Base-by-base conservation (phyloP, 2,888 invertebrate species). In the Synanthedon vespiformis region DNA sequence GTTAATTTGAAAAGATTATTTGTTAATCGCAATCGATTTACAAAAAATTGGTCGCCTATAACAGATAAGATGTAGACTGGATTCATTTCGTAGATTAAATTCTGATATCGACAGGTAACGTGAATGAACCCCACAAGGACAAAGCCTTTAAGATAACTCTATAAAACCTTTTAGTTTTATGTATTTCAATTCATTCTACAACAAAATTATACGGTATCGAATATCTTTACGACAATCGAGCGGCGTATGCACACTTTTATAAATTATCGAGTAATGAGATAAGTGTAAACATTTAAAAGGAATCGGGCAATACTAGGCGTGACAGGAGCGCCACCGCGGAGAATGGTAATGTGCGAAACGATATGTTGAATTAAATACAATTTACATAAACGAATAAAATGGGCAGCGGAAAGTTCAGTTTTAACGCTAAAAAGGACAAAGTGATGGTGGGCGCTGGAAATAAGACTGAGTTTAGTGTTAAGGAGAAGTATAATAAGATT, bases 91-190 rank as follows among this genome's bases (percentile, higher is more conserved):
- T 71, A 77, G 81, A 83, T 84, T 83, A 80, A 68, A 68, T 70
- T 75, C 66, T 75, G 78, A 77, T 86, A 86, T 78, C 77, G 67
- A 69, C 59, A 51, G 59, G 63, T 62, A 69, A 63, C 76, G 86
- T 80, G 79, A 84, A 80, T 78, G 81, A 85, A 85, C 84, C 71
- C 61, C 58, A 61, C 83, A 86, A 87, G 86, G 86, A 79, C 77
- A 75, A 74, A 77, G 68, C 71, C 77, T 77, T 66, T 69, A 65
- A 76, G 77, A 81, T 80, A 80, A 72, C 78, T 77, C 73, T 81
- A 83, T 82, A 85, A 80, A 84, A 84, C 81, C 82, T 82, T 82
- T 82, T 77, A 80, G 78, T 81, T 74, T 79, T 77, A 80, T 77
- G 65, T 68, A 82, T 81, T 78, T 65, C 74, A 67, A 72, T 73